Evolutionary conservation across 1,140 invertebrate species (phyloP).

Genomic region (Archivesica marissinica): DNA sequence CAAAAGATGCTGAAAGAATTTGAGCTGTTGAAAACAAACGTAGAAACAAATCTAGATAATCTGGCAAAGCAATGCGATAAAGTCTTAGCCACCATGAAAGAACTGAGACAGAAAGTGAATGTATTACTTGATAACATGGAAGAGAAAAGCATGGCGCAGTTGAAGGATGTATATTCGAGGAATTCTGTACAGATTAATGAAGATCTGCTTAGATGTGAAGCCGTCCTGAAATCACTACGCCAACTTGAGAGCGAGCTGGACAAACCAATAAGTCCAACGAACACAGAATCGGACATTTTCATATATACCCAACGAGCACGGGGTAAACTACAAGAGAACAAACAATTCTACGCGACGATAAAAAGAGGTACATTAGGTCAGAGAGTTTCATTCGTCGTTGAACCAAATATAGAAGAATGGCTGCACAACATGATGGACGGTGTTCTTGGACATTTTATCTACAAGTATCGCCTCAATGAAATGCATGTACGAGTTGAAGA

Average conservation of each 20-base stretch:
- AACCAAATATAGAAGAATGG: constrained; percentile 40
- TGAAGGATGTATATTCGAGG: constrained; percentile 34
- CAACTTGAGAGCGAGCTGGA: constrained; percentile 41
- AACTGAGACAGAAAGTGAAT: neutral
- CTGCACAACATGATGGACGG: constrained; percentile 37
- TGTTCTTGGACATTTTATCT: constrained; percentile 45
- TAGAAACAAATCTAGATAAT: constrained; percentile 27
- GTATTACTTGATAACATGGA: constrained; percentile 37
- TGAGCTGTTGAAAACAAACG: neutral
- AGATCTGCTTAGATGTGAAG: constrained; percentile 42
- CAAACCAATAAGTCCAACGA: constrained; percentile 42
- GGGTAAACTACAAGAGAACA: constrained; percentile 18
- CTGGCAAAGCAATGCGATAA: constrained; percentile 20
- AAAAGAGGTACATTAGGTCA: constrained; percentile 36
- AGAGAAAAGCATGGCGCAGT: neutral
- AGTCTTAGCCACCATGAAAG: constrained; percentile 5
- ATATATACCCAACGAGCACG: constrained; percentile 32
- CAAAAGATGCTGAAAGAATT: constrained; percentile 44
- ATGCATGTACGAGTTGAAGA: constrained; percentile 20
- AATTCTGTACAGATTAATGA: constrained; percentile 45
- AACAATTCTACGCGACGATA: constrained; percentile 2
- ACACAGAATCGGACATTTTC: constrained; percentile 45
- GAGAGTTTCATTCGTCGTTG: constrained; percentile 23
- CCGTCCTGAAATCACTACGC: constrained; percentile 24
- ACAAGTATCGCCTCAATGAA: constrained; percentile 43